Evolutionary conservation across 2,113 vertebrate species (phyloP).

Genomic region (Gadus macrocephalus): DNA sequence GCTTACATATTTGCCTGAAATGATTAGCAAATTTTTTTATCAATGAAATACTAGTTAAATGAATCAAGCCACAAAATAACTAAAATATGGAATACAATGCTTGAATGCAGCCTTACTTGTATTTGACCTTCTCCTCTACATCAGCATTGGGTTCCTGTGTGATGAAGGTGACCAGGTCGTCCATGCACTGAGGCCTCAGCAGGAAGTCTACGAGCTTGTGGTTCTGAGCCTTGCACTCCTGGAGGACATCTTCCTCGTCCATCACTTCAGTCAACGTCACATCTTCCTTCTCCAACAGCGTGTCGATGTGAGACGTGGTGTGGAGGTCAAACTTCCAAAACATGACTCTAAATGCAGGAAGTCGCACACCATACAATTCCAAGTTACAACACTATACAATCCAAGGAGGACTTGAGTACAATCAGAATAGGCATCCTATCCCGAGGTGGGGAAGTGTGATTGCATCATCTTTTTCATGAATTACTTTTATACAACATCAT

Average conservation of each 20-base stretch:
- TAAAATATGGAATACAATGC: neutral
- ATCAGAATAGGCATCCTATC: too few species aligned
- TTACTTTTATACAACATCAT: too few species aligned
- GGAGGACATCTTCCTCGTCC: constrained; percentile 97
- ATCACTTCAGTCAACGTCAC: constrained; percentile 93
- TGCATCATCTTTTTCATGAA: too few species aligned
- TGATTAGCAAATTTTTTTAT: neutral
- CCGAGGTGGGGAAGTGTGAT: too few species aligned
- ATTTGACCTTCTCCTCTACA: constrained; percentile 96
- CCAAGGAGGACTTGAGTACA: too few species aligned
- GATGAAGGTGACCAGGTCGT: constrained; percentile 93
- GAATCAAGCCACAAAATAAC: neutral
- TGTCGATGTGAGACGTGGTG: constrained; percentile 98
- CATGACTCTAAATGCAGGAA: constrained; percentile 77
- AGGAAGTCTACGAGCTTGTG: constrained; percentile 97
- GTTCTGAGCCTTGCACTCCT: constrained; percentile 98
- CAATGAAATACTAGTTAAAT: neutral
- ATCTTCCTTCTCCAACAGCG: constrained; percentile 95
- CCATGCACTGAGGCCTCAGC: constrained; percentile 91
- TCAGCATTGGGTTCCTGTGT: constrained; percentile 92
- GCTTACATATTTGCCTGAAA: neutral
- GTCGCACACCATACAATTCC: neutral
- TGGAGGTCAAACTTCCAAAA: constrained; percentile 99
- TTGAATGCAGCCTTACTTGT: constrained; percentile 81
- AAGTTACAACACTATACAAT: too few species aligned